These are phyloP conservation scores for Sternotherus odoratus DNA, from an alignment of 2,797 vertebrate genomes.

Conservation along the genomic window DNA sequence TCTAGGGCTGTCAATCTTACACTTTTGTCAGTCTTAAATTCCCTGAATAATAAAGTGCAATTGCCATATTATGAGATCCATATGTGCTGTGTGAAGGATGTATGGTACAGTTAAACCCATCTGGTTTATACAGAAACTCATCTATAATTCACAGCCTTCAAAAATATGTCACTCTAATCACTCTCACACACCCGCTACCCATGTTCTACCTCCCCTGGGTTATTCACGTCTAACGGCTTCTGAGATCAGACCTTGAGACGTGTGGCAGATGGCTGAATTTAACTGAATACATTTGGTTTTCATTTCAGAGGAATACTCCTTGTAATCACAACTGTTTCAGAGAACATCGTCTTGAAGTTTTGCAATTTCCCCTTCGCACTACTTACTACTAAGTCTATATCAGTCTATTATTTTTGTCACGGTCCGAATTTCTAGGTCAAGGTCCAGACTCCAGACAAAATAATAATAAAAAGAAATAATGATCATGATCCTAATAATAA, in stretches of 20 bases:
- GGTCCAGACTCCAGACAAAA: too few relatives aligned
- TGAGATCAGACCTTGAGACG: not conserved
- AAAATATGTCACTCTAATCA: constrained; percentile 52
- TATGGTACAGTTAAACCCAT: not conserved
- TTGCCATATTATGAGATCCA: constrained; percentile 29
- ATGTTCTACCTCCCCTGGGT: constrained; percentile 12
- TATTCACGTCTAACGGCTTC: constrained; percentile 30
- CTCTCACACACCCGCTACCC: not conserved
- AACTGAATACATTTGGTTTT: not conserved
- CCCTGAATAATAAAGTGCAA: not conserved
- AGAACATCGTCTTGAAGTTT: not conserved
- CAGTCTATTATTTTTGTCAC: too few relatives aligned
- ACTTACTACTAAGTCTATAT: not conserved
- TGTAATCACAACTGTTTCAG: not conserved
- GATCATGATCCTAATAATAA: too few relatives aligned
- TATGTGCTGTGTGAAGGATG: constrained; percentile 21
- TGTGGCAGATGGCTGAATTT: not conserved
- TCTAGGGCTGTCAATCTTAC: not conserved
- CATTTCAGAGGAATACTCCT: not conserved
- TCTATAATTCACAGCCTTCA: constrained; percentile 56
- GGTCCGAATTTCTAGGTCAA: too few relatives aligned
- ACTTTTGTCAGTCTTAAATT: not conserved
- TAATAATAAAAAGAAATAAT: too few relatives aligned
- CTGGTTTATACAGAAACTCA: constrained; percentile 46
- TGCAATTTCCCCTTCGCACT: not conserved